A percentile compares a stretch with the other conserved stretches of the same genome.
Evolutionary conservation across 2,797 vertebrate species (phyloP).

Genomic region (Danionella dracula): DNA sequence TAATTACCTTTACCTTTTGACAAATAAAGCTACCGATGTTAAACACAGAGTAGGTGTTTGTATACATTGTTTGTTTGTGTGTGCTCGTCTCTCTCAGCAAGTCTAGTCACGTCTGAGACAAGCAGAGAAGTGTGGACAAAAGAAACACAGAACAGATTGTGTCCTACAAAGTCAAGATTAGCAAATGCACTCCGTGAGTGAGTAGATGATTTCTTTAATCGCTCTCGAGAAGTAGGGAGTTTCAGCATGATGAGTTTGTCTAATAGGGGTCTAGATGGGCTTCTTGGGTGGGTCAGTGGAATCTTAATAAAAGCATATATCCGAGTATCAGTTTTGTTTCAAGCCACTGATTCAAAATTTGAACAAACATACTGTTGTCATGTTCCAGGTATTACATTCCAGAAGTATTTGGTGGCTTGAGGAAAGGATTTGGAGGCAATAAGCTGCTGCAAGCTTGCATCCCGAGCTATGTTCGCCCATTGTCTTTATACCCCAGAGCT

Average conservation of each 20-base stretch:
- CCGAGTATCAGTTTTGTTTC: conserved; percentile 2
- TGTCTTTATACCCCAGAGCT: conserved; percentile 8
- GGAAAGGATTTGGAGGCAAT: conserved; percentile 13
- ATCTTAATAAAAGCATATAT: conserved; percentile 4
- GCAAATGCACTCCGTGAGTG: background rate
- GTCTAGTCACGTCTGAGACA: background rate
- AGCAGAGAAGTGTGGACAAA: conserved; percentile 4
- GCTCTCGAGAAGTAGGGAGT: background rate
- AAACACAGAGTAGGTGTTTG: background rate
- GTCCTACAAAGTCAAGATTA: conserved; percentile 1
- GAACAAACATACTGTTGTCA: conserved; percentile 4
- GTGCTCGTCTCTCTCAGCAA: background rate
- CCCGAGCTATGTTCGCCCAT: background rate
- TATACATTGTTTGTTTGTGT: conserved; percentile 5
- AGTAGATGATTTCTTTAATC: background rate
- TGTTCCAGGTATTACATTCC: conserved; percentile 8
- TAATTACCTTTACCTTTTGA: too few species aligned
- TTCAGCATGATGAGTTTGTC: background rate
- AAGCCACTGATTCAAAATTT: background rate
- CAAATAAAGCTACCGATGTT: too few species aligned
- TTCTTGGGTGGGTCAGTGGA: background rate
- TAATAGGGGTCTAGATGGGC: background rate
- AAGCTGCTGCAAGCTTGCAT: conserved; percentile 1
- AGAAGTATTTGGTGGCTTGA: background rate
- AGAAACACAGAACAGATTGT: background rate